Percentiles rank a stretch among this genome's conserved stretches.
Evolutionary conservation across 2,797 vertebrate genomes (phyloP).

Genomic region (Rachycentron canadum): DNA sequence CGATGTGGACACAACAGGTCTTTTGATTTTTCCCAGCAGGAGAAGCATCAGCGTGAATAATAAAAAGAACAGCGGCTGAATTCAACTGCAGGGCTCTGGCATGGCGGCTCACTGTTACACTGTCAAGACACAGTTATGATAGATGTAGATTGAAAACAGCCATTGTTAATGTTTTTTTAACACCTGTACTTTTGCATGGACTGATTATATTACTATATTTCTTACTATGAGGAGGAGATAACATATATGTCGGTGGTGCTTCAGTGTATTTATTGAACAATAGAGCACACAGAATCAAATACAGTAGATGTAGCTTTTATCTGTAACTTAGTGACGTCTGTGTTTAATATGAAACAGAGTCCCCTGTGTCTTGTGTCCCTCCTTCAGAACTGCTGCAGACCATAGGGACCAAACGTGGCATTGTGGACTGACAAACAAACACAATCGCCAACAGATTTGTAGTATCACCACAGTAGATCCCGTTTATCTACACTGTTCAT

Average conservation of each 20-base stretch:
- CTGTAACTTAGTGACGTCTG: neutral
- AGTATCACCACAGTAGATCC: neutral
- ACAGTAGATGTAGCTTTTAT: neutral
- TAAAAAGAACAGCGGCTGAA: no score
- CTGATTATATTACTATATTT: neutral
- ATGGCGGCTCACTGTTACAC: no score
- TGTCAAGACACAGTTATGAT: no score
- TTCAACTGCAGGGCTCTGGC: no score
- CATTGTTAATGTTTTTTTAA: no score
- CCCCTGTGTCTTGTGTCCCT: conserved; percentile 2
- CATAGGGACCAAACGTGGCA: conserved; percentile 8
- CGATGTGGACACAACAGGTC: neutral
- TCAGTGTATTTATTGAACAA: neutral
- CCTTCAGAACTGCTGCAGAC: neutral
- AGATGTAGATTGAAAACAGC: no score
- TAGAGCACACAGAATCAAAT: neutral
- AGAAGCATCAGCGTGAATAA: no score
- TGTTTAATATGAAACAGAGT: conserved; percentile 13
- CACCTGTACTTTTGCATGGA: neutral
- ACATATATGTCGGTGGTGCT: neutral
- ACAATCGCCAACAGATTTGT: neutral
- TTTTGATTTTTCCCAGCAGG: neutral
- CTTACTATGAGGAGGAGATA: neutral
- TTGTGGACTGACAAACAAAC: conserved; percentile 6
- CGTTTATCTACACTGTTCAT: neutral